Evolutionary conservation across 2,797 vertebrate genomes (phyloP), one percentile per base, ranked within the genome.

Genomic region (Sparidentex hasta): DNA sequence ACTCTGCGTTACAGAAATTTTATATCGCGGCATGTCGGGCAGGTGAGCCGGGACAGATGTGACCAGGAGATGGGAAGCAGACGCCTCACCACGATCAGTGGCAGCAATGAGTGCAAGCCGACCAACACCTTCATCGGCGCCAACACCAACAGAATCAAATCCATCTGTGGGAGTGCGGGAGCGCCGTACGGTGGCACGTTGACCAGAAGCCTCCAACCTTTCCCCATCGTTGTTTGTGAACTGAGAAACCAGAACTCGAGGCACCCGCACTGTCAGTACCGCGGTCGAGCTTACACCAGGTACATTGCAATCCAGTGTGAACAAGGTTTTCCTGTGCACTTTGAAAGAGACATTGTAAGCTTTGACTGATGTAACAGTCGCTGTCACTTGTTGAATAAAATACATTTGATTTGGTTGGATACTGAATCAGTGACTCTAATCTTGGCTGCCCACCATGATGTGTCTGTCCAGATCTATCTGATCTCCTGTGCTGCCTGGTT

Each of bases 121-220:
- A 78, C 33, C 7, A 85, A 85, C 0, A 87, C 75, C 46, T 88
- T 90, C 8, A 87, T 90, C 44, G 21, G 0, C 9, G 59, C 77
- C 11, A 61, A 2, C 25, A 2, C 29, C 6, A 43, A 44, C 1
- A 0, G 0, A 0, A 44, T 90, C 25, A 79, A 0, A 0, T 0
- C 8, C 13, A 69, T 88, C 58, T 90, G 88, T 65, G 0, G 0
- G 0, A 0, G 0, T 0, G 86, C 47, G 29, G 84, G 86, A 52
- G 23, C 12, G 54, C 78, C 11, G 4, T 59, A 27, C 8, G 52
- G 29, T 1, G n/a, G n/a, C n/a, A 0, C 0, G 1, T 83, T 85
- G 67, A 87, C 70, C 23, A 73, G 0, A 46, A 90, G 86, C 50
- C 16, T 7, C 43, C 1, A 17, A 2, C 46, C 64, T 16, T 90